A percentile compares a stretch with the other conserved stretches of the same genome.
phyloP scores from a whole-genome alignment of 1,140 invertebrate species.

The Melipona quadrifasciata region DNA sequence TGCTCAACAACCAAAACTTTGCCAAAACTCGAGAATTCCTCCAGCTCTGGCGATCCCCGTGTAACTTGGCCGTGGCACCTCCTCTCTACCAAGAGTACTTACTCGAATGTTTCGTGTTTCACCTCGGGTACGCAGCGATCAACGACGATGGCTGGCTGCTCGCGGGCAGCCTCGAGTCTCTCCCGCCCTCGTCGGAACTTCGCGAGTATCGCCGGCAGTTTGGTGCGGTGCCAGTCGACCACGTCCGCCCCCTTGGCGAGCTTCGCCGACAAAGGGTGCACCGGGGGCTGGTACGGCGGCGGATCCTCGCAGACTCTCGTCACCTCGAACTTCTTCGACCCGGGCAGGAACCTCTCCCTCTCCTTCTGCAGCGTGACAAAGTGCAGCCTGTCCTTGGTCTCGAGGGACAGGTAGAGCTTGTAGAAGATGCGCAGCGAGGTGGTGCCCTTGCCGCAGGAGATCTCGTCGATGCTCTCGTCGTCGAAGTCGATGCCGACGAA shows the following conservation, averaged over 20 bases:
- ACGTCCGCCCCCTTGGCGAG: conserved; percentile 79
- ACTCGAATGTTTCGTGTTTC: not conserved
- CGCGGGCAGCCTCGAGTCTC: conserved; percentile 59
- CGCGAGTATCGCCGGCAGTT: conserved; percentile 77
- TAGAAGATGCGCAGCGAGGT: conserved; percentile 83
- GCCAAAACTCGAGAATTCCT: no score
- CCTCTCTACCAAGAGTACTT: not conserved
- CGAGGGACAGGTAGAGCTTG: conserved; percentile 83
- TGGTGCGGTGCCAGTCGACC: conserved; percentile 82
- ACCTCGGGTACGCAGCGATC: not conserved
- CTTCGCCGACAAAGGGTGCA: conserved; percentile 76
- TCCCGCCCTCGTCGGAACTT: conserved; percentile 71
- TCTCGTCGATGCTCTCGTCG: conserved; percentile 79
- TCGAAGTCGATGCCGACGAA: conserved; percentile 80
- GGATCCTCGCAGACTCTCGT: conserved; percentile 69
- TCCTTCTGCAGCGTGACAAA: conserved; percentile 82
- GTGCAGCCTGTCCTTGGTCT: conserved; percentile 82
- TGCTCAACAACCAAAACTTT: no score
- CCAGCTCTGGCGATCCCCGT: no score
- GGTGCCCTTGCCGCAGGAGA: conserved; percentile 80
- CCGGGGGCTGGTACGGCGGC: conserved; percentile 67
- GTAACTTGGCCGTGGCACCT: no score
- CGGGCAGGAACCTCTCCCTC: conserved; percentile 75
- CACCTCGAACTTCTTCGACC: conserved; percentile 77
- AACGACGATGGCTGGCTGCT: not conserved